Conservation (phyloP, 1,140 invertebrate species). For the Caenorhabditis inopinata region DNA sequence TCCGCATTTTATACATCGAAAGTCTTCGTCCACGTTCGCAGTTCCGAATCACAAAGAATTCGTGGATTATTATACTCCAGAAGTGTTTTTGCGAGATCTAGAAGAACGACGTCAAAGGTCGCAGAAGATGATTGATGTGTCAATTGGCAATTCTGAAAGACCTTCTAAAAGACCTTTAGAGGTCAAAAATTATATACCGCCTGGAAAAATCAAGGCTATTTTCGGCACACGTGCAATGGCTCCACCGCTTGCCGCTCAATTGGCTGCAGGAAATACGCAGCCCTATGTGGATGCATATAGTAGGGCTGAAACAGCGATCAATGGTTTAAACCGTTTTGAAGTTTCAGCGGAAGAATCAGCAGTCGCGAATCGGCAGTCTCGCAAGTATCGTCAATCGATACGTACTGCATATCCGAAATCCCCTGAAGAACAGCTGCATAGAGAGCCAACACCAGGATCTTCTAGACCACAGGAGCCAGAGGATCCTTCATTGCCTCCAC, state of each 20-base stretch:
- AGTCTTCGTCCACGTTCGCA: background rate
- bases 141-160: background rate
- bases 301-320: background rate
- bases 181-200: background rate
- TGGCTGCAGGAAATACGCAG: background rate
- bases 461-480: background rate
- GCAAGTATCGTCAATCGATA: background rate
- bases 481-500: background rate
- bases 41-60: background rate
- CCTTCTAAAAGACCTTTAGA: background rate
- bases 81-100: slow-evolving; percentile 22
- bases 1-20: too few species aligned
- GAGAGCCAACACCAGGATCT: background rate
- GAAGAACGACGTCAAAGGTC: background rate
- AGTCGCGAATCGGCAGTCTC: too few species aligned
- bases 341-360: too few species aligned
- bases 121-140: background rate
- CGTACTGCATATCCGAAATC: background rate
- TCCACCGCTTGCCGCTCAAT: background rate
- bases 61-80: slow-evolving; percentile 32
- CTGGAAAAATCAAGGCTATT: background rate
- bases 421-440: background rate
- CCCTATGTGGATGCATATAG: background rate
- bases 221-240: background rate
- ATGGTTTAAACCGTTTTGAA: background rate